These are phyloP conservation scores for Metaphire vulgaris DNA, from an alignment of 1,140 invertebrate genomes.

Conservation along the genomic window DNA sequence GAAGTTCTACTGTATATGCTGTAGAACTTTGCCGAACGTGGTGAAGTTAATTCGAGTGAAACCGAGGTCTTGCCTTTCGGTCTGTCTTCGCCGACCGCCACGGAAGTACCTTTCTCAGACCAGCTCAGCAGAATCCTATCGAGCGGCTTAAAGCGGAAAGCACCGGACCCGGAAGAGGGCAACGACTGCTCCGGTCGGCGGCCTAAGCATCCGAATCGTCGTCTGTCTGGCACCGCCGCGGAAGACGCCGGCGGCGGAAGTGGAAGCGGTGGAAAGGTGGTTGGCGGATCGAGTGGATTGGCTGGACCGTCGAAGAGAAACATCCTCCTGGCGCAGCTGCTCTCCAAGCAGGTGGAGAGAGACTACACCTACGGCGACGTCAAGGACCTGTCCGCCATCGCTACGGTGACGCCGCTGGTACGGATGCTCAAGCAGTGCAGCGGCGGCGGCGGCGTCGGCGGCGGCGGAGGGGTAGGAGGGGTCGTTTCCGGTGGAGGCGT, in stretches of 20 bases:
- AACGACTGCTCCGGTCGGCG: no score
- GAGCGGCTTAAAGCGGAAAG: background rate
- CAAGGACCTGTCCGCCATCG: background rate
- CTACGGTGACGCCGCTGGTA: background rate
- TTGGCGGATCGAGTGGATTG: background rate
- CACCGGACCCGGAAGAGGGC: background rate
- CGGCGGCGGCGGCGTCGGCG: no score
- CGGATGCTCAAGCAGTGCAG: background rate
- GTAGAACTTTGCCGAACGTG: background rate
- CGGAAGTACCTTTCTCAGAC: background rate
- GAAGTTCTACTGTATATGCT: no score
- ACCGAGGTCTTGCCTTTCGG: background rate
- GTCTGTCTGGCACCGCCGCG: no score
- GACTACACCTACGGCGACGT: conserved; percentile 31
- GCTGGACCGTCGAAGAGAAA: conserved; percentile 65
- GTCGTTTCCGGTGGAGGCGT: no score
- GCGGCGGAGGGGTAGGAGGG: no score
- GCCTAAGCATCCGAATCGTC: no score
- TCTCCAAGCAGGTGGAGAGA: conserved; percentile 66
- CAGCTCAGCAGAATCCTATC: background rate
- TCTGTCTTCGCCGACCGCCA: background rate
- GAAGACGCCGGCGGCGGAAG: background rate
- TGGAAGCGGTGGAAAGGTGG: background rate
- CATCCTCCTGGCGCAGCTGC: conserved; percentile 73
- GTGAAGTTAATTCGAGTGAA: background rate